Base-by-base conservation (phyloP, 1,140 invertebrate species). In the Harpegnathos saltator region DNA sequence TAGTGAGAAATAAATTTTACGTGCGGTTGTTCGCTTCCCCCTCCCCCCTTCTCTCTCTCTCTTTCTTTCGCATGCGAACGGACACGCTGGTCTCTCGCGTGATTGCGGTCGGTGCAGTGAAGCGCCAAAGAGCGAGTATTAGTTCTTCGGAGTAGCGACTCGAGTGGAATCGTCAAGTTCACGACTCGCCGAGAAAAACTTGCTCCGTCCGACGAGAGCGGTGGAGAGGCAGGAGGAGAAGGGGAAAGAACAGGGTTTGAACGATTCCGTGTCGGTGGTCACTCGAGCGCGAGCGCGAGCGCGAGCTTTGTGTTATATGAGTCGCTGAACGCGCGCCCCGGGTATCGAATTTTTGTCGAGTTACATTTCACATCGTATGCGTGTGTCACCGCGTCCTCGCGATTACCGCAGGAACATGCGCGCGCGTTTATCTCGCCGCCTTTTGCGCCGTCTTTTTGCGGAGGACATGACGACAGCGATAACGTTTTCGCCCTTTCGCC, bases 1-100 rank as follows among this genome's bases (percentile, higher is more conserved):
- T 71, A 80, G 17, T 22, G n/a, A 2, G 77, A 77, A 22, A 17
- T 58, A 65, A 82, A 77, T 82, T 15, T 22, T 17, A 17, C 33
- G 19, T 48, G 56, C 38, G 24, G 17, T 44, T 52, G 33, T 22
- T 17, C 77, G n/a, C n/a, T n/a, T n/a, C n/a, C n/a, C n/a, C n/a
- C n/a, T n/a, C n/a, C n/a, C n/a, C n/a, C n/a, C n/a, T n/a, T n/a
- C n/a, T n/a, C n/a, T n/a, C n/a, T n/a, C n/a, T n/a, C n/a, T n/a
- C n/a, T n/a, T n/a, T n/a, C n/a, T n/a, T n/a, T n/a, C n/a, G n/a
- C n/a, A n/a, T 48, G 29, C 38, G 29, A 33, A 5, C 29, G 29
- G 5, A 63, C 22, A 22, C 22, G 14, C 14, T 17, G 17, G 1
- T 50, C 48, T 63, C 77, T 58, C 12, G 48, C 17, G n/a, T n/a